Base-by-base conservation (phyloP, 2,888 invertebrate species). In the Ptycholaimellus sp. region DNA sequence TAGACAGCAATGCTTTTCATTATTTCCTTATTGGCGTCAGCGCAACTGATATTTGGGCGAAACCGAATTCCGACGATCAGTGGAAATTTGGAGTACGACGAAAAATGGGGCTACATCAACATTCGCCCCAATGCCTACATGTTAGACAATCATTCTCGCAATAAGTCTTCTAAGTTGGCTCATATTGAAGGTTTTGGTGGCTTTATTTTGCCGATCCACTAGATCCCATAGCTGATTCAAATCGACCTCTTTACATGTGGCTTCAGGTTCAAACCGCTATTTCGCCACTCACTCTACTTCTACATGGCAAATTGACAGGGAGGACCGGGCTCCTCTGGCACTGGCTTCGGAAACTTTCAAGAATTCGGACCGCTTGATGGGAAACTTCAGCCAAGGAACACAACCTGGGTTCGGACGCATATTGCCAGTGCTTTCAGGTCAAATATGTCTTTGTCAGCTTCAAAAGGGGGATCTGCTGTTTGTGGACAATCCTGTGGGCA, bases 401-500 rank as follows among this genome's bases (percentile, higher is more conserved):
- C 69, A 42, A 72, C 76, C 18, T 80, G 80, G 79, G 76, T 76
- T 49, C 62, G 64, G 46, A 30, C 6, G 17, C n/a, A 7, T 11
- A 36, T 2, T 28, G 20, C 7, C 9, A 33, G 18, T 14, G 11
- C 11, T 16, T 23, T 9, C 11, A 23, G 11, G 7, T 18, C 11
- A 11, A 7, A 20, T 22, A 22, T 14, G 9, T 20, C 14, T 22
- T 11, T 5, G 3, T 20, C 13, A 34, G 34, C 3, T 20, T 14
- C 33, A 33, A 30, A 6, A 11, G 9, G 23, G 34, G 34, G 79
- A 41, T 36, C 70, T 82, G 0, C 59, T 83, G n/a, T 81, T 80
- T 56, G 69, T 83, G 37, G 83, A 83, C 53, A 81, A 80, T 59
- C 82, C 83, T 2, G 80, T 82, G 1, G 83, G 83, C 11, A 68